phyloP scores from a whole-genome alignment of 2,888 invertebrate genomes.

The Drosophila formosana region DNA sequence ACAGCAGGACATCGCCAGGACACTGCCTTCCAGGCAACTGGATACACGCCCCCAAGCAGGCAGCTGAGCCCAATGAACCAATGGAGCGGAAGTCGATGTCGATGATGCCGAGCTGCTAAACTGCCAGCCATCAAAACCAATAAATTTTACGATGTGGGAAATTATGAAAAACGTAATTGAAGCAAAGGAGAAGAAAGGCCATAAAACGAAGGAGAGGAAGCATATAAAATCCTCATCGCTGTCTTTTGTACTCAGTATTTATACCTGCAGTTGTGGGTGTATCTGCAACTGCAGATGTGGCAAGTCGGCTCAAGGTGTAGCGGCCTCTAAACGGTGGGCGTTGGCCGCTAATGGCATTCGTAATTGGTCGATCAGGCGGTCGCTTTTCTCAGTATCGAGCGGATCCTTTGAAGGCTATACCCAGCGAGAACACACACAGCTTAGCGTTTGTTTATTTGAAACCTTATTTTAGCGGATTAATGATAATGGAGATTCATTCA shows the following conservation, averaged over 20 bases:
- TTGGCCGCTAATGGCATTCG: slow-evolving; percentile 65
- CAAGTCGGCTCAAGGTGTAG: neutral
- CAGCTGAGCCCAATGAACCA: slow-evolving; percentile 57
- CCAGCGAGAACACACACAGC: slow-evolving; percentile 45
- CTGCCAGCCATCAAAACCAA: slow-evolving; percentile 62
- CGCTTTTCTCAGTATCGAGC: slow-evolving; percentile 46
- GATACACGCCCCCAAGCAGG: slow-evolving; percentile 29
- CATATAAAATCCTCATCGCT: neutral
- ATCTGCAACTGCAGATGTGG: slow-evolving; percentile 7
- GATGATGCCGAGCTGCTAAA: slow-evolving; percentile 39
- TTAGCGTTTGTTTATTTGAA: slow-evolving; percentile 7
- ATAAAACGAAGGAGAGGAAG: slow-evolving; percentile 16
- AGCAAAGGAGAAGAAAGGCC: slow-evolving; percentile 34
- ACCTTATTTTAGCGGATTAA: slow-evolving; percentile 10
- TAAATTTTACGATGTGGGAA: slow-evolving; percentile 74
- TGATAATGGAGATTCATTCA: slow-evolving; percentile 1
- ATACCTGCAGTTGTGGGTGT: slow-evolving; percentile 37
- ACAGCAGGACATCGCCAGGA: slow-evolving; percentile 48
- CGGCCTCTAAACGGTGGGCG: slow-evolving; percentile 48
- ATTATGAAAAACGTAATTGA: slow-evolving; percentile 77
- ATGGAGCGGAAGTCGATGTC: slow-evolving; percentile 67
- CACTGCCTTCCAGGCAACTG: slow-evolving; percentile 30
- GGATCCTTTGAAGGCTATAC: slow-evolving; percentile 58
- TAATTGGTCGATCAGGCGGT: slow-evolving; percentile 61
- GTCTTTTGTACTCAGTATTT: slow-evolving; percentile 14